Percentiles rank a stretch among this genome's conserved stretches.
These are phyloP conservation scores for Geophilus truncorum DNA, from an alignment of 2,888 invertebrate genomes.

Conservation along the genomic window DNA sequence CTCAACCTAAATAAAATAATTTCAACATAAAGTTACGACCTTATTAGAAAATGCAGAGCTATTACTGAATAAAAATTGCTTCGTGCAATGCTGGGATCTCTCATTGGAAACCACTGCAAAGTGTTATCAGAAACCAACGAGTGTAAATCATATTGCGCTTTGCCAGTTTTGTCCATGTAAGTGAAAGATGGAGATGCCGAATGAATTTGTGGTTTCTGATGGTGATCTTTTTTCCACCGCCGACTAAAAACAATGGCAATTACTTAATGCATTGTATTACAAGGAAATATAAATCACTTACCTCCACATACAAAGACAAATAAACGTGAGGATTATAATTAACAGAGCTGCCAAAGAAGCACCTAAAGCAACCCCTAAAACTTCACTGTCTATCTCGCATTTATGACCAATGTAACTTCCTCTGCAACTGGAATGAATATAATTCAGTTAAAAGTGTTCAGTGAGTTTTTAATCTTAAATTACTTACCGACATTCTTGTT, in stretches of 20 bases:
- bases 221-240: slow-evolving; percentile 79
- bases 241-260: slow-evolving; percentile 56
- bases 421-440: slow-evolving; percentile 59
- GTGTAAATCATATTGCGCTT: not conserved
- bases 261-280: not conserved
- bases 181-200: slow-evolving; percentile 55
- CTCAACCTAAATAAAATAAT: not conserved
- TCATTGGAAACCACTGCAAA: not conserved
- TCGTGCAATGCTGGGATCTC: not conserved
- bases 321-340: slow-evolving; percentile 78
- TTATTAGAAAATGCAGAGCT: not conserved
- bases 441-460: not conserved
- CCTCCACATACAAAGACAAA: slow-evolving; percentile 88
- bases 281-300: slow-evolving; percentile 46
- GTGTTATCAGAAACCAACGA: not conserved
- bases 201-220: slow-evolving; percentile 62
- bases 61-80: not conserved
- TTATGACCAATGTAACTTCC: slow-evolving; percentile 81
- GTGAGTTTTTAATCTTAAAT: not conserved
- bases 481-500: slow-evolving; percentile 67
- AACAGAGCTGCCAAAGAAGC: slow-evolving; percentile 82
- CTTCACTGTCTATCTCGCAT: slow-evolving; percentile 88
- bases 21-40: not conserved
- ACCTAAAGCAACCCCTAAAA: slow-evolving; percentile 82
- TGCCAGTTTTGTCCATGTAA: slow-evolving; percentile 45